Evolutionary conservation across 1,140 invertebrate species (phyloP).

Genomic region (Achroia grisella): DNA sequence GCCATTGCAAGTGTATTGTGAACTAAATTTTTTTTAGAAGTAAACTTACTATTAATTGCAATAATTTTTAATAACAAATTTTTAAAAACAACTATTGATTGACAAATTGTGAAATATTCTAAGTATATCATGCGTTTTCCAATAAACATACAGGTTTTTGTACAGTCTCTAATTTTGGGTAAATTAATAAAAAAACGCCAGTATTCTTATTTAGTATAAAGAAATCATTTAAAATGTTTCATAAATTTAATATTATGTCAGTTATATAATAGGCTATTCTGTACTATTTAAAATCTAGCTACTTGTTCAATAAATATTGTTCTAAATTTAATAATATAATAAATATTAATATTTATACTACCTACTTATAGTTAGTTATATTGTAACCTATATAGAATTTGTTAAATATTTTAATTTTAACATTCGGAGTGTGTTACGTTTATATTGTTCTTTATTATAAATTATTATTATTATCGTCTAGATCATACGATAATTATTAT

Average conservation of each 20-base stretch:
- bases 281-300: conserved; percentile 41
- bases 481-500: conserved; percentile 49
- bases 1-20: conserved; percentile 2
- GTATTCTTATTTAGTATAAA: conserved; percentile 24
- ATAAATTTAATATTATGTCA: conserved; percentile 32
- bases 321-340: conserved; percentile 55
- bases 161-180: conserved; percentile 16
- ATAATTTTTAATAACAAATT: conserved; percentile 55
- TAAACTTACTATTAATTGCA: conserved; percentile 26
- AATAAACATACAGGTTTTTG: conserved; percentile 33
- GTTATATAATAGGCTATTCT: conserved; percentile 44
- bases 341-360: conserved; percentile 45
- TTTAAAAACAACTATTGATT: conserved; percentile 13
- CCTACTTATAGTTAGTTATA: conserved; percentile 23
- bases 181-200: conserved; percentile 16
- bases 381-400: conserved; percentile 37
- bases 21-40: neutral
- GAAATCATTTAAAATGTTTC: conserved; percentile 33
- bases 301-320: conserved; percentile 65
- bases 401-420: conserved; percentile 48
- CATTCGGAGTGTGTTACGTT: conserved; percentile 43
- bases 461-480: conserved; percentile 43
- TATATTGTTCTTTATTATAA: conserved; percentile 45
- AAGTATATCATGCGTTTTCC: conserved; percentile 23
- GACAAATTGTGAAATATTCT: conserved; percentile 11